Conservation (phyloP, 2,888 invertebrate genomes). For the Drosophila crucigera region DNA sequence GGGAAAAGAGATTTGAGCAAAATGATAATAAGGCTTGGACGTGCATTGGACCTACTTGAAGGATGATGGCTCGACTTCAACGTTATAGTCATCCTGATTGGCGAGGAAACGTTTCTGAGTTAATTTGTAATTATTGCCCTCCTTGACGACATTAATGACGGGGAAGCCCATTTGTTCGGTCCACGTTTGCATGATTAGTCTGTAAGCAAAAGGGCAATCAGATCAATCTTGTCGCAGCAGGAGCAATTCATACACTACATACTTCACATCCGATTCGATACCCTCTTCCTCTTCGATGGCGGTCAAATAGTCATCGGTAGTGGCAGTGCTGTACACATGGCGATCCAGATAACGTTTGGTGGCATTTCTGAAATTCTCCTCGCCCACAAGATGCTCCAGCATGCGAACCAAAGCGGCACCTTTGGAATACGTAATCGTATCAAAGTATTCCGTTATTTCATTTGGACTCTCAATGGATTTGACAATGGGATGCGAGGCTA, state of each 20-base stretch:
- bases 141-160: constrained; percentile 88
- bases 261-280: constrained; percentile 86
- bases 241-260: constrained; percentile 41
- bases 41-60: constrained; percentile 85
- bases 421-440: constrained; percentile 96
- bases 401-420: constrained; percentile 95
- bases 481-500: constrained; percentile 96
- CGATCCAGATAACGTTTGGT: constrained; percentile 91
- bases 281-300: constrained; percentile 86
- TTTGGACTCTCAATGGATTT: constrained; percentile 93
- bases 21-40: background rate
- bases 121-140: constrained; percentile 87
- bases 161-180: constrained; percentile 96
- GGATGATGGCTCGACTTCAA: constrained; percentile 85
- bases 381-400: constrained; percentile 91
- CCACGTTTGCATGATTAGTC: constrained; percentile 94
- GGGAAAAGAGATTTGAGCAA: constrained; percentile 41
- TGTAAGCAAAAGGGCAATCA: constrained; percentile 58
- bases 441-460: constrained; percentile 96
- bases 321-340: constrained; percentile 90
- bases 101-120: constrained; percentile 92
- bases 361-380: constrained; percentile 89
- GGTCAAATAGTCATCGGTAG: constrained; percentile 91
- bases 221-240: background rate
- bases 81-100: constrained; percentile 87